phyloP scores from a whole-genome alignment of 2,797 vertebrate genomes.

The Hybognathus amarus region DNA sequence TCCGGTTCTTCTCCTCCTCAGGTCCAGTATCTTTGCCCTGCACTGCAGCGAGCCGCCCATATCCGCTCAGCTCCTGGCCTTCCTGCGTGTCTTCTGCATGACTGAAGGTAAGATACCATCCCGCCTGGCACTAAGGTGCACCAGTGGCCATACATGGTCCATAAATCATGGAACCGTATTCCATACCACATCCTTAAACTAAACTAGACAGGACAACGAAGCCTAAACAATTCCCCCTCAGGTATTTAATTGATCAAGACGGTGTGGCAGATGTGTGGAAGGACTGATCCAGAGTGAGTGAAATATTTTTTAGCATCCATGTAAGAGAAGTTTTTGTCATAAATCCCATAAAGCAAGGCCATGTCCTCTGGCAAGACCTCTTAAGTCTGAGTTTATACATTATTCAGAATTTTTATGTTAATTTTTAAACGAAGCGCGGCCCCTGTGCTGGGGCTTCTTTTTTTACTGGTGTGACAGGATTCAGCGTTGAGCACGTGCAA shows the following conservation, averaged over 20 bases:
- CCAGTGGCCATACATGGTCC: conserved; percentile 10
- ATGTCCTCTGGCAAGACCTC: conserved; percentile 66
- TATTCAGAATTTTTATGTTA: conserved; percentile 71
- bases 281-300: conserved; percentile 63
- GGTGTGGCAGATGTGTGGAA: conserved; percentile 71
- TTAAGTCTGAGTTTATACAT: conserved; percentile 67
- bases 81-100: conserved; percentile 98
- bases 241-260: conserved; percentile 73
- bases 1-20: conserved; percentile 66
- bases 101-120: conserved; percentile 84
- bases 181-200: not conserved
- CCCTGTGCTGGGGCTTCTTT: conserved; percentile 39
- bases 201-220: conserved; percentile 30
- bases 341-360: conserved; percentile 70
- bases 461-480: conserved; percentile 64
- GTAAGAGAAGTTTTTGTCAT: conserved; percentile 66
- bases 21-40: conserved; percentile 94
- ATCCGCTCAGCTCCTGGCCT: conserved; percentile 94
- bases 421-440: conserved; percentile 64
- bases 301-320: conserved; percentile 73
- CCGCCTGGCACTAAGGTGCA: not conserved
- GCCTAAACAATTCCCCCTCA: conserved; percentile 25
- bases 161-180: conserved; percentile 25
- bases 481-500: conserved; percentile 53
- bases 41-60: conserved; percentile 93